Base-by-base conservation (phyloP, 2,113 vertebrate species). In the Zeus faber region DNA sequence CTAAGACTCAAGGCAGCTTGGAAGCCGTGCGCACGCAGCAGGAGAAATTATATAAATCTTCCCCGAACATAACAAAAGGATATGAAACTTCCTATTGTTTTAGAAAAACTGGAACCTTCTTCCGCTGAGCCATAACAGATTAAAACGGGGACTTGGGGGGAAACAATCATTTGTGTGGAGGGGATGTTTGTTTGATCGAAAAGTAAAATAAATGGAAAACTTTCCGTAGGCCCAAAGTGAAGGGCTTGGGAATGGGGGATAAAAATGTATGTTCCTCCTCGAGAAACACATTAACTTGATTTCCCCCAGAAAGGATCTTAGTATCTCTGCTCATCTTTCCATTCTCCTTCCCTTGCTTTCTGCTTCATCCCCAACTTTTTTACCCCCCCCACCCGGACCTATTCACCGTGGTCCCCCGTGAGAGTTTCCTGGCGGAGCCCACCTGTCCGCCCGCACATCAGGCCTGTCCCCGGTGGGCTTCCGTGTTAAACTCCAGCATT, bases 391-490 rank as follows among this genome's bases (percentile, higher is more conserved):
- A n/a, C n/a, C n/a, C n/a, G n/a, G n/a, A 29, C 41, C 48, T 2
- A 9, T 56, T 72, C 72, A 48, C 25, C 49, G 35, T 11, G 37
- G 24, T 65, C 68, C 66, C 72, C 65, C 62, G 7, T 60, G 84
- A 84, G 76, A 83, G 76, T 47, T 40, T 65, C 68, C 65, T 83
- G 89, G 82, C 86, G 85, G 85, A 74, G 22, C 54, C 64, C 73
- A 83, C 88, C 91, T 92, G 91, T 90, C 91, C 74, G 63, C 80
- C 87, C 70, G 80, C 84, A 84, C 85, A 82, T 91, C 89, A 88
- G 71, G 79, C 82, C 77, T 85, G 82, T 89, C 89, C 91, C 91
- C 87, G 24, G 74, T 87, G 88, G 89, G 82, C 76, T 81, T 83
- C 83, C 72, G 54, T 83, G 89, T 91, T 75, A 80, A 84, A 85